A percentile compares a stretch with the other conserved stretches of the same genome.
These are phyloP conservation scores for Colossoma macropomum DNA, from an alignment of 2,113 vertebrate genomes.

Conservation along the genomic window DNA sequence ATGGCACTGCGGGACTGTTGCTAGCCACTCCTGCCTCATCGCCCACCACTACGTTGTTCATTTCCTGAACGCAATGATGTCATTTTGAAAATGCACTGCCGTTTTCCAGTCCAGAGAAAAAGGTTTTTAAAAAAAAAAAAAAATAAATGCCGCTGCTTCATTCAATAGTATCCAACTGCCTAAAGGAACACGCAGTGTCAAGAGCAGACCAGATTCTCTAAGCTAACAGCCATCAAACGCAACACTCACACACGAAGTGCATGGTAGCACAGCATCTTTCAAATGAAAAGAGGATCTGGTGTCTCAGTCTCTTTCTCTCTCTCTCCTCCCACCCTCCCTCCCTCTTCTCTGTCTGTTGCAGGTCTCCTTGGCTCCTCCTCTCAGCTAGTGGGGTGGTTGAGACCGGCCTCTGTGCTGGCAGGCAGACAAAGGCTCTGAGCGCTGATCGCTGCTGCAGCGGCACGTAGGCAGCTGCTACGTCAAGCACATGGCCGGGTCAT, in stretches of 20 bases:
- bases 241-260: slow-evolving; percentile 10
- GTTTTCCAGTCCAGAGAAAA: slow-evolving; percentile 5
- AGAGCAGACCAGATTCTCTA: not conserved
- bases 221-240: not conserved
- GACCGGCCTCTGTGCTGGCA: slow-evolving; percentile 83
- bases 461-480: slow-evolving; percentile 79
- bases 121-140: slow-evolving; percentile 14
- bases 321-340: slow-evolving; percentile 50
- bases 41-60: slow-evolving; percentile 70
- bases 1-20: slow-evolving; percentile 89
- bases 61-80: slow-evolving; percentile 81
- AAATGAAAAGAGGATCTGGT: slow-evolving; percentile 56
- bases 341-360: slow-evolving; percentile 40
- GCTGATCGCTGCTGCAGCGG: slow-evolving; percentile 80
- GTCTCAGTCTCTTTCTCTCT: slow-evolving; percentile 45
- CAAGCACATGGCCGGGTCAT: slow-evolving; percentile 73
- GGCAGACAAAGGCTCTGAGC: slow-evolving; percentile 83
- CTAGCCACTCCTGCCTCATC: slow-evolving; percentile 86
- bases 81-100: slow-evolving; percentile 62
- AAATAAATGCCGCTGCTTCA: not conserved
- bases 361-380: slow-evolving; percentile 49
- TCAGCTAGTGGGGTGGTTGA: slow-evolving; percentile 72
- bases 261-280: slow-evolving; percentile 53
- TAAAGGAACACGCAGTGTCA: not conserved
- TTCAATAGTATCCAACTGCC: slow-evolving; percentile 13